Conservation (phyloP, 2,888 invertebrate genomes). For the Stenodera caucasica region DNA sequence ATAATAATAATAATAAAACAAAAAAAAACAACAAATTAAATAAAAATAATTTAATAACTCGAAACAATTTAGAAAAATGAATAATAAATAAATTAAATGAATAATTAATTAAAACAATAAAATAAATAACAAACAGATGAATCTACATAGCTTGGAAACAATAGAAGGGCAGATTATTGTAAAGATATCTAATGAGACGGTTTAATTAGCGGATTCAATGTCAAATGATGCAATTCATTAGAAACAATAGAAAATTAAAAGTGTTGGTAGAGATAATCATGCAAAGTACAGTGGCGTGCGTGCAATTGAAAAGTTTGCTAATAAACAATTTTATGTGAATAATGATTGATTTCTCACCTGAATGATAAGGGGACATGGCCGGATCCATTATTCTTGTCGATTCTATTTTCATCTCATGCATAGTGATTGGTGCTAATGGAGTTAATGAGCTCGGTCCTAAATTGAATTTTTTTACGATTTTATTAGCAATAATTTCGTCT, state of each 20-base stretch:
- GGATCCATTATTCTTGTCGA: conserved; percentile 64
- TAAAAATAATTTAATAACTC: neutral
- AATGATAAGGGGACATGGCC: conserved; percentile 69
- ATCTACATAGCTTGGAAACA: conserved; percentile 41
- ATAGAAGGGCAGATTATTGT: conserved; percentile 46
- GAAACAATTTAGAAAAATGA: neutral
- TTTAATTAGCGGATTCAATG: conserved; percentile 51
- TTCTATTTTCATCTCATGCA: conserved; percentile 76
- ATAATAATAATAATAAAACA: conserved; percentile 26
- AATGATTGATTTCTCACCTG: conserved; percentile 59
- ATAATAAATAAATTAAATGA: neutral
- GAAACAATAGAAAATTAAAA: conserved; percentile 37
- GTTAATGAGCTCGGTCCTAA: conserved; percentile 67
- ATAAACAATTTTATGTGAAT: neutral
- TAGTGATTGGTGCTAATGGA: conserved; percentile 72
- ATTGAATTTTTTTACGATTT: conserved; percentile 28
- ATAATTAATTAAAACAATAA: neutral
- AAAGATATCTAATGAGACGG: conserved; percentile 47
- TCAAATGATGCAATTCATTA: conserved; percentile 51
- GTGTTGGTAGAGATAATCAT: conserved; percentile 34
- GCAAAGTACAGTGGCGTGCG: conserved; percentile 45
- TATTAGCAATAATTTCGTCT: neutral
- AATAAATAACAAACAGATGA: neutral
- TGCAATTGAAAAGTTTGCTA: no score
- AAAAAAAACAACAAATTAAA: conserved; percentile 26